Conservation (phyloP, 2,113 vertebrate species). For the Oriolus oriolus region DNA sequence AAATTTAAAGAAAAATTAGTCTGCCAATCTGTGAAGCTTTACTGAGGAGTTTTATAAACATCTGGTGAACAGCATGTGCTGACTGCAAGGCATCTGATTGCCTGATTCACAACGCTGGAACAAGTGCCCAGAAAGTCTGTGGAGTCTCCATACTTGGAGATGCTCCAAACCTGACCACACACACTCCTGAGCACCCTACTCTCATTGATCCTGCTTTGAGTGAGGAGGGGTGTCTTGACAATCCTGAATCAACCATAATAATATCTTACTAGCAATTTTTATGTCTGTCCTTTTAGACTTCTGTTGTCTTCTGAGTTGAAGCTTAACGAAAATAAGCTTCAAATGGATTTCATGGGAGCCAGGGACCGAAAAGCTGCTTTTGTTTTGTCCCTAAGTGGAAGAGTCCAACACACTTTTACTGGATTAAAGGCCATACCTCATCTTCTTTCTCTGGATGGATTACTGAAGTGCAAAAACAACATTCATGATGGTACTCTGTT, state of each 20-base stretch:
- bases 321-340: slow-evolving; percentile 55
- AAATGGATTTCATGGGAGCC: slow-evolving; percentile 8
- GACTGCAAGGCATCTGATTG: not conserved
- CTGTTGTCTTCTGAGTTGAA: slow-evolving; percentile 67
- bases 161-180: not conserved
- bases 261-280: not conserved
- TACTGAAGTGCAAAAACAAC: slow-evolving; percentile 59
- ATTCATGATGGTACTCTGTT: slow-evolving; percentile 70
- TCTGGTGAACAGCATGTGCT: not conserved
- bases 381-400: slow-evolving; percentile 65
- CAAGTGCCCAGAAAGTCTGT: not conserved
- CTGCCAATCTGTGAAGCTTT: not conserved
- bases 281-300: slow-evolving; percentile 62
- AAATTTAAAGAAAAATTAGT: not conserved
- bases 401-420: slow-evolving; percentile 69
- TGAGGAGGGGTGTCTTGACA: not conserved
- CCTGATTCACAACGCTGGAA: not conserved
- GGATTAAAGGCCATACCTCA: slow-evolving; percentile 61
- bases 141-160: not conserved
- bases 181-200: not conserved
- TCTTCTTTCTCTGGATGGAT: slow-evolving; percentile 64
- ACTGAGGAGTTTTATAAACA: not conserved
- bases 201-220: not conserved
- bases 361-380: slow-evolving; percentile 41
- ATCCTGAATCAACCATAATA: not conserved